A percentile compares a stretch with the other conserved stretches of the same genome.
phyloP scores from a whole-genome alignment of 2,113 vertebrate genomes.

The Aegotheles bennettii region DNA sequence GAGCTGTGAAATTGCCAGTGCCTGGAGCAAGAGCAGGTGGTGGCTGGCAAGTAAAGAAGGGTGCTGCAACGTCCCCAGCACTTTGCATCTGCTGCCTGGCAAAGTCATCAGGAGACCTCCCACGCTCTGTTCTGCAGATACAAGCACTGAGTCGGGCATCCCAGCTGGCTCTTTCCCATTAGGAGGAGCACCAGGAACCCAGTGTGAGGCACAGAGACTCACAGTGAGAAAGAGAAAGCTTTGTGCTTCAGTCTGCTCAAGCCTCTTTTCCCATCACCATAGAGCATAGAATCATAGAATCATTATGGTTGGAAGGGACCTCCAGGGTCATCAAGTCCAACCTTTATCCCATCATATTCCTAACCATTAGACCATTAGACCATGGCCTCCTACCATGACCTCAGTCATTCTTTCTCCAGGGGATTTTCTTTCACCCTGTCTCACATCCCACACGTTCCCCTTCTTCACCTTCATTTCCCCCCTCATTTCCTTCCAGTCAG shows the following conservation, averaged over 20 bases:
- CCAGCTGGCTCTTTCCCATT: not conserved
- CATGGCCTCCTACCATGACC: not conserved
- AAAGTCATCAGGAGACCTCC: not conserved
- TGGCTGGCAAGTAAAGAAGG: not conserved
- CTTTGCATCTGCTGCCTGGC: constrained; percentile 34
- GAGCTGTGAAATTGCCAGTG: not conserved
- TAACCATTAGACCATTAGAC: no score
- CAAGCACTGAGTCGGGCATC: rapidly evolving
- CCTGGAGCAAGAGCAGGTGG: constrained; percentile 42
- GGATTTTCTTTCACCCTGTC: not conserved
- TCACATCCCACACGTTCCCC: not conserved
- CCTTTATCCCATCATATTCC: no score
- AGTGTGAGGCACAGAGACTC: not conserved
- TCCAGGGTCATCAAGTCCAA: no score
- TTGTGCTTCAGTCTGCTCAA: not conserved
- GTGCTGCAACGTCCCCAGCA: not conserved
- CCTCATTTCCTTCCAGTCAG: not conserved
- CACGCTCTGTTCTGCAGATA: not conserved
- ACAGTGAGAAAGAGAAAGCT: not conserved
- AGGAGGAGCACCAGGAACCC: not conserved
- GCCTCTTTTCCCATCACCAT: not conserved
- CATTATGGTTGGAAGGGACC: no score
- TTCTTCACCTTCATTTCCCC: not conserved
- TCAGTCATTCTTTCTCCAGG: not conserved
- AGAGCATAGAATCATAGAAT: no score